These are phyloP conservation scores for Nematostella vectensis DNA, from an alignment of 92 coral and sea anemone genomes.

Conservation along the genomic window DNA sequence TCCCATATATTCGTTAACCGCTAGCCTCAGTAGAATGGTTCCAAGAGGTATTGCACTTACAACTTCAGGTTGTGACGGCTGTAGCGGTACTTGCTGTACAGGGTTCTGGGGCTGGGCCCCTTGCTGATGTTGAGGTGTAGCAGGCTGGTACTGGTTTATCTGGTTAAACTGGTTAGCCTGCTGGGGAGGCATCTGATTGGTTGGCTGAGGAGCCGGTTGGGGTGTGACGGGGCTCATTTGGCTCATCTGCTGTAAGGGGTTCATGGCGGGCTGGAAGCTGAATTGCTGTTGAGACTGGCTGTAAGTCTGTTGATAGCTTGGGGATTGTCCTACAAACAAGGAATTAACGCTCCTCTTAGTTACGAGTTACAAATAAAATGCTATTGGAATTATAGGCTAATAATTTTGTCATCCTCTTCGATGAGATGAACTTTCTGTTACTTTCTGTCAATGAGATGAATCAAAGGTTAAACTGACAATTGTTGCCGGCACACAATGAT, in stretches of 20 bases:
- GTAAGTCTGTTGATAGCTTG: constrained; percentile 65
- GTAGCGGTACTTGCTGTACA: constrained; percentile 40
- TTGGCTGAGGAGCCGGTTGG: constrained; percentile 42
- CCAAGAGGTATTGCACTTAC: constrained; percentile 4
- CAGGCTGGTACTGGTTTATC: constrained; percentile 43
- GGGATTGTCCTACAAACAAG: constrained; percentile 47
- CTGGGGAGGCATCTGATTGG: constrained; percentile 15
- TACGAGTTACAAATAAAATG: too few species aligned
- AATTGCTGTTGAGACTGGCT: constrained; percentile 54
- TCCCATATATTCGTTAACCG: background rate
- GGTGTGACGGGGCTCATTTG: constrained; percentile 44
- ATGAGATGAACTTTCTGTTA: too few species aligned
- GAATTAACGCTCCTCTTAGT: too few species aligned
- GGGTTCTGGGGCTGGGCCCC: constrained; percentile 37
- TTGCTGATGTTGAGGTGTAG: constrained; percentile 41
- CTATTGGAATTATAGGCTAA: too few species aligned
- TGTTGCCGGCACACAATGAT: too few species aligned
- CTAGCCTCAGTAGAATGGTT: background rate
- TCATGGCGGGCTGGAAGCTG: constrained; percentile 76
- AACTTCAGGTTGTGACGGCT: constrained; percentile 35
- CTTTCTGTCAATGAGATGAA: too few species aligned
- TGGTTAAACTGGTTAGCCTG: constrained; percentile 29
- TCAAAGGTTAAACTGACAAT: too few species aligned
- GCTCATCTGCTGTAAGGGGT: constrained; percentile 7
- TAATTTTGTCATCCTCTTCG: too few species aligned